Conservation (phyloP, 2,113 vertebrate genomes). For the Willisornis vidua region DNA sequence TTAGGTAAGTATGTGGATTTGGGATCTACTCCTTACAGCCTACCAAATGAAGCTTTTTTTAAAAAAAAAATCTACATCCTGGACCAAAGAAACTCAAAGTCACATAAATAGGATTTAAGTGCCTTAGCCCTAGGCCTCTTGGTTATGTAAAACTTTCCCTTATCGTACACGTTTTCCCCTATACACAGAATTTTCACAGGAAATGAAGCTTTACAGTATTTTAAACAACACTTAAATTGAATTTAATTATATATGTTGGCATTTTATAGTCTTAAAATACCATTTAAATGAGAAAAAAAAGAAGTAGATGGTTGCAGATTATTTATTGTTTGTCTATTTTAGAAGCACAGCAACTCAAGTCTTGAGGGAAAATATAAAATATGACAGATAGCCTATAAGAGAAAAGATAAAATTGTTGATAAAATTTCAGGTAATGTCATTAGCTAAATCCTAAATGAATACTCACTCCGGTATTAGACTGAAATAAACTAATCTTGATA, state of each 20-base stretch:
- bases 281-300: not conserved
- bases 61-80: not conserved
- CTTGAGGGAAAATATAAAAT: not conserved
- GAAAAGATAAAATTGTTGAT: not conserved
- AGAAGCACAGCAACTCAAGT: not conserved
- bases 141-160: not conserved
- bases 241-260: not conserved
- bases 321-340: not conserved
- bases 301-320: not conserved
- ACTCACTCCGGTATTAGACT: not conserved
- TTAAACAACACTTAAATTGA: not conserved
- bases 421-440: not conserved
- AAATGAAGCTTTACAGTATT: not conserved
- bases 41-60: not conserved
- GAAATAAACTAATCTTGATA: not conserved
- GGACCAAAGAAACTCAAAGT: not conserved
- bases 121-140: not conserved
- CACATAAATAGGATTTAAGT: not conserved
- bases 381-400: not conserved
- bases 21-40: not conserved
- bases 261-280: not conserved
- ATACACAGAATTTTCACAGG: not conserved
- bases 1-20: not conserved
- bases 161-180: fast-evolving
- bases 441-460: not conserved